Conservation (phyloP, 2,113 vertebrate species). For the Anser cygnoides region DNA sequence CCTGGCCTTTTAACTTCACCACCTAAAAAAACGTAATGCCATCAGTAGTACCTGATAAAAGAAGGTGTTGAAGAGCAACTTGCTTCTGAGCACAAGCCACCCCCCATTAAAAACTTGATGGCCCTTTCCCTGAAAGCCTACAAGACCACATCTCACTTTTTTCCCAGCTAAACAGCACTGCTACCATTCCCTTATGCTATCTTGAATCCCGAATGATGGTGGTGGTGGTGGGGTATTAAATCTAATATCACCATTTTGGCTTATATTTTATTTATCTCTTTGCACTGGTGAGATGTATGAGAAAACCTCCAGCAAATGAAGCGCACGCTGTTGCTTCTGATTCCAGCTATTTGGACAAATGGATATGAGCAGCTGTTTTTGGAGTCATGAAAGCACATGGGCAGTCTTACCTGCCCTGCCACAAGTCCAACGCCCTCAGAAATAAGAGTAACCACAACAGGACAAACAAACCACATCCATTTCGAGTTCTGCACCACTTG, state of each 20-base stretch:
- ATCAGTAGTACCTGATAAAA: neutral
- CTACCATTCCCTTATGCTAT: rapidly evolving
- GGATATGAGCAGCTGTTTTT: constrained; percentile 55
- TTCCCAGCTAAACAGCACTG: neutral
- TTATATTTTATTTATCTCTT: neutral
- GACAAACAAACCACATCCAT: constrained; percentile 58
- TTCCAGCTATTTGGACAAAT: constrained; percentile 25
- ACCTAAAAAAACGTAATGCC: constrained; percentile 80
- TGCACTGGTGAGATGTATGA: constrained; percentile 47
- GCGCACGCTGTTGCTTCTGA: constrained; percentile 36
- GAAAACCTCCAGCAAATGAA: constrained; percentile 25
- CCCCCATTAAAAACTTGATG: neutral
- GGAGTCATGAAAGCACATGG: constrained; percentile 65
- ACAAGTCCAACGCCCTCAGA: constrained; percentile 66
- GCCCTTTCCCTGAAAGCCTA: constrained; percentile 1
- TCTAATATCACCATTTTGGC: neutral
- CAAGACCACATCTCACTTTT: rapidly evolving
- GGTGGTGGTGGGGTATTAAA: neutral
- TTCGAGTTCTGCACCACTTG: constrained; percentile 45
- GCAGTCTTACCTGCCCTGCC: constrained; percentile 71
- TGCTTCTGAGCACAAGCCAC: neutral
- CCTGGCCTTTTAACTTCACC: constrained; percentile 96
- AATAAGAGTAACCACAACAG: constrained; percentile 63
- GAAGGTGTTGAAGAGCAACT: neutral
- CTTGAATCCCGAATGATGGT: neutral